Base-by-base conservation (phyloP, 1,140 invertebrate species). In the Zaprionus africanus region DNA sequence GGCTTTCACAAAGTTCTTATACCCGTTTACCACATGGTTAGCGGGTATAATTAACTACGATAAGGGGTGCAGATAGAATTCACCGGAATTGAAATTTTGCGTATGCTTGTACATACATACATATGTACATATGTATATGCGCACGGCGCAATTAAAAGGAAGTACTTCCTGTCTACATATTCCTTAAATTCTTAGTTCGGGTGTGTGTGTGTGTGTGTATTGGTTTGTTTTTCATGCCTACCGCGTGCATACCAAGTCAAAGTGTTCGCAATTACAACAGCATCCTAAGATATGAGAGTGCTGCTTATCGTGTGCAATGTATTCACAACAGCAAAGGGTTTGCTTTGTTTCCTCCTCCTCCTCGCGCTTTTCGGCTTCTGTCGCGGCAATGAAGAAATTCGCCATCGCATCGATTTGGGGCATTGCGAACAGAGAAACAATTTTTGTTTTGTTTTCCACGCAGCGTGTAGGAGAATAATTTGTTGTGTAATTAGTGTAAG, bases 301-400 rank as follows among this genome's bases (percentile, higher is more conserved):
- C 76, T 94, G 82, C 60, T 93, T 84, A 53, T 94, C 82, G 36
- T 82, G 76, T 74, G 94, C 92, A 64, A 94, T 92, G 79, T 95
- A 95, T 93, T 95, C 94, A 86, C 94, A 95, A 81, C 94, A 95
- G 83, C 94, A 95, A 57, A 95, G 91, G 31, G 12, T 43, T 36
- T 22, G 43, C 5, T 49, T 66, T 15, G 24, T 17, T 31, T 68
- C 76, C 59, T 17, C 79, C 84, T 73, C 83, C 1, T 31, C 28
- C 28, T 31, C 28, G 58, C 51, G 56, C 56, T 65, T 38, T 26
- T 85, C 73, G 26, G 59, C 61, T 79, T 43, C 71, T 5, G 56
- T 60, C 1, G 81, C 78, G 75, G 65, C 63, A 43, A 54, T 15
- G 28, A 81, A 41, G 65, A 78, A 79, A 59, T 81, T 70, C 13